Percentiles rank a stretch among this genome's conserved stretches.
These are phyloP conservation scores for Petaurus breviceps DNA, from an alignment of 2,113 vertebrate species.

Conservation along the genomic window DNA sequence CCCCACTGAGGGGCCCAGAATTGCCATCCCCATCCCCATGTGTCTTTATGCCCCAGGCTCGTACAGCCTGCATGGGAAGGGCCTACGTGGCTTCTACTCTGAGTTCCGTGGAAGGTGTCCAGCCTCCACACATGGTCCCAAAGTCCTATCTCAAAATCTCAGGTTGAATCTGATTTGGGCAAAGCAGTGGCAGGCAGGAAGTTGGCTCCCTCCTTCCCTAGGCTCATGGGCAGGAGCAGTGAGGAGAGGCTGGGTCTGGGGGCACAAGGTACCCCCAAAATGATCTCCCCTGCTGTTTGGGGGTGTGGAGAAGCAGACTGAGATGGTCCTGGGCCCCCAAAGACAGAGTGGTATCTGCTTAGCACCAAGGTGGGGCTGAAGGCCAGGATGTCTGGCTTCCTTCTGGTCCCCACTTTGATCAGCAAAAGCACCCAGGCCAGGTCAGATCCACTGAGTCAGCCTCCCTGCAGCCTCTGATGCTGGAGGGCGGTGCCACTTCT, in stretches of 20 bases:
- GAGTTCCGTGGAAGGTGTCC: too few species aligned
- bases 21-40: neutral
- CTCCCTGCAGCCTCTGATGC: slow-evolving; percentile 16
- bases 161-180: too few species aligned
- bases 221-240: neutral
- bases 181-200: neutral
- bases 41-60: neutral
- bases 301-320: neutral
- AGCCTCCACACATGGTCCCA: too few species aligned
- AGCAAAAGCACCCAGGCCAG: neutral
- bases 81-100: too few species aligned
- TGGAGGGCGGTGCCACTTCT: neutral
- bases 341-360: accelerated
- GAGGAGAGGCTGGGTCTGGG: too few species aligned
- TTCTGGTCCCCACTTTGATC: neutral
- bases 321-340: neutral
- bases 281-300: neutral
- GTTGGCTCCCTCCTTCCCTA: neutral
- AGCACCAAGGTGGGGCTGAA: neutral
- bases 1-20: neutral
- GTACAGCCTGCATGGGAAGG: too few species aligned
- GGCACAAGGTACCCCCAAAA: neutral
- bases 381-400: neutral
- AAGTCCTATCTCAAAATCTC: too few species aligned
- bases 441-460: slow-evolving; percentile 65